Percentiles rank a stretch among this genome's conserved stretches.
Evolutionary conservation across 2,888 invertebrate genomes (phyloP).

Genomic region (Choristoneura rosaceana): DNA sequence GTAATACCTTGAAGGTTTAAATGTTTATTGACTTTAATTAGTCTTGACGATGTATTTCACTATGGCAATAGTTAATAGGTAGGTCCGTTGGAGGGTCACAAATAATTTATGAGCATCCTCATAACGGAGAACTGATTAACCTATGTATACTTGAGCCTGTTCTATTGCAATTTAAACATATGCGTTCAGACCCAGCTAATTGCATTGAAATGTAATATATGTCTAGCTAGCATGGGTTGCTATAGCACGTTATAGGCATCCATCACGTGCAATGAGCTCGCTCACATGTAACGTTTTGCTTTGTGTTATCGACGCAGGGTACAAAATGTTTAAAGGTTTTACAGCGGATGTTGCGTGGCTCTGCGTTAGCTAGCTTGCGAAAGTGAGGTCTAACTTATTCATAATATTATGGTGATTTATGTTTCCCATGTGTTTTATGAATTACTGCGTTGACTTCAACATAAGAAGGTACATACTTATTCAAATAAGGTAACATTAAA

Average conservation of each 20-base stretch:
- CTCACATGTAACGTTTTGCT: slow-evolving; percentile 1
- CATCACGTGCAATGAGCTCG: slow-evolving; percentile 21
- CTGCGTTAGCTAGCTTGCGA: slow-evolving; percentile 32
- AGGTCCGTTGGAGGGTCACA: not conserved
- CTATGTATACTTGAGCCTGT: not conserved
- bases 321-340: slow-evolving; percentile 4
- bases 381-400: slow-evolving; percentile 39
- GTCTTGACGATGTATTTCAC: not conserved
- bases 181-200: slow-evolving; percentile 29
- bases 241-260: slow-evolving; percentile 12
- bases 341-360: slow-evolving; percentile 37
- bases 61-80: not conserved
- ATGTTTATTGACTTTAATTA: slow-evolving; percentile 1
- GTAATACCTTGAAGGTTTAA: not conserved
- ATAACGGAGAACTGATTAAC: slow-evolving; percentile 12
- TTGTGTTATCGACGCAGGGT: slow-evolving; percentile 7
- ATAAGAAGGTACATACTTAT: not conserved
- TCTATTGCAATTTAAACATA: slow-evolving; percentile 34
- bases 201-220: slow-evolving; percentile 34
- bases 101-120: slow-evolving; percentile 3
- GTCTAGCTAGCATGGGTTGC: not conserved
- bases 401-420: slow-evolving; percentile 36
- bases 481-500: not conserved
- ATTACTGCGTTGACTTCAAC: slow-evolving; percentile 18
- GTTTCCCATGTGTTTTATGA: slow-evolving; percentile 38